Conservation (phyloP, 2,113 vertebrate species). For the Leptobrachium ailaonicum region DNA sequence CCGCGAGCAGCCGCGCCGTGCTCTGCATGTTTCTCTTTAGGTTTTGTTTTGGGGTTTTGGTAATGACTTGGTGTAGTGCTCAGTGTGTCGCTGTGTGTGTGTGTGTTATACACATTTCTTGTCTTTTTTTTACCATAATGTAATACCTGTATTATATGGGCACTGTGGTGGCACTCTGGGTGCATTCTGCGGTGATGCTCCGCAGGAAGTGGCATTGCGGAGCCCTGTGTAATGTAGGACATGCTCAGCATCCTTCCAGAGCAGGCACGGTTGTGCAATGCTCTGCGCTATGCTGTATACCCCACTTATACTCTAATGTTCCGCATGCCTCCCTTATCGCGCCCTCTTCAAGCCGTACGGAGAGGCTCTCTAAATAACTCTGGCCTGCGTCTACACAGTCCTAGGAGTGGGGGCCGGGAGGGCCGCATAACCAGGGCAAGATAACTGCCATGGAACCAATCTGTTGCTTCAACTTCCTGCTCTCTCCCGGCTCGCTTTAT, state of each 20-base stretch:
- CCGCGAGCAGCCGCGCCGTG: not conserved
- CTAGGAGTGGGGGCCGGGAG: not conserved
- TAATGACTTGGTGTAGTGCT: not conserved
- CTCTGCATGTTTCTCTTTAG: not conserved
- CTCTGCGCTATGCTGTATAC: constrained; percentile 11
- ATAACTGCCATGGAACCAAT: constrained; percentile 6
- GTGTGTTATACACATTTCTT: no score
- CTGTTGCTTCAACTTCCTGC: constrained; percentile 24
- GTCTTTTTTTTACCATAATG: no score
- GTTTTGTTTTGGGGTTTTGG: no score
- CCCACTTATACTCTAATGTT: constrained; percentile 1
- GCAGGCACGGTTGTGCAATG: not conserved
- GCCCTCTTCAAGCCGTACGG: constrained; percentile 25
- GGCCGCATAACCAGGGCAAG: not conserved
- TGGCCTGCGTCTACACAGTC: constrained; percentile 17
- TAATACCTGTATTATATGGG: no score
- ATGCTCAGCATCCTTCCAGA: constrained; percentile 8
- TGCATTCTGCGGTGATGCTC: not conserved
- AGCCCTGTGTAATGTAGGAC: not conserved
- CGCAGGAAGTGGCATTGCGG: not conserved
- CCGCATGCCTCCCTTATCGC: constrained; percentile 44
- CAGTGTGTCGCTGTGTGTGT: not conserved
- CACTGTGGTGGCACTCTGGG: not conserved
- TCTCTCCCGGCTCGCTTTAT: constrained; percentile 12
- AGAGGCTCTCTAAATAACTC: constrained; percentile 41